phyloP scores from a whole-genome alignment of 2,797 vertebrate species.

The Pipistrellus pipistrellus region DNA sequence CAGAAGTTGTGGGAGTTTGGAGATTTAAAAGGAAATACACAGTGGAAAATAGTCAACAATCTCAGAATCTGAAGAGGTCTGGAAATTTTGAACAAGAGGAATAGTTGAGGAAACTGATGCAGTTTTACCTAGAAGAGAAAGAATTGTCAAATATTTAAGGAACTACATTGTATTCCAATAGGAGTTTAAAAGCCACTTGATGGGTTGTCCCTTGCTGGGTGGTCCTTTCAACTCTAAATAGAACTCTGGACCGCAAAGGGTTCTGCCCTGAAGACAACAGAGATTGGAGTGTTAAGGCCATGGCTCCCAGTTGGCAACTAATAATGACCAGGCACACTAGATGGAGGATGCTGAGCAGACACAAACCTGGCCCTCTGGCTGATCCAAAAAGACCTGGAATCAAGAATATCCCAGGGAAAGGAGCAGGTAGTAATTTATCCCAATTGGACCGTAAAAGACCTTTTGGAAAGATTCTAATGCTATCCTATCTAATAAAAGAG shows the following conservation, averaged over 20 bases:
- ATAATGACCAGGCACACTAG: background rate
- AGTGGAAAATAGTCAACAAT: background rate
- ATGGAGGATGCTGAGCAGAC: background rate
- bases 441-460: background rate
- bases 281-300: background rate
- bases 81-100: background rate
- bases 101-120: background rate
- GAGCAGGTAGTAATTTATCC: background rate
- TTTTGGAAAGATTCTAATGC: background rate
- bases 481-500: background rate
- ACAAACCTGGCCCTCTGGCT: background rate
- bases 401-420: background rate
- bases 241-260: background rate
- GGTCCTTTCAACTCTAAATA: background rate
- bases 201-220: background rate
- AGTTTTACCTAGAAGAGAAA: background rate
- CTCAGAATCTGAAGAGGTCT: background rate
- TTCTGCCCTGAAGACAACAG: slow-evolving; percentile 3
- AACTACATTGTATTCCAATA: background rate
- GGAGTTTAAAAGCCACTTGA: background rate
- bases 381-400: slow-evolving; percentile 8
- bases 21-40: background rate
- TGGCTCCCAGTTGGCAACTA: background rate
- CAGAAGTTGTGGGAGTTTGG: background rate
- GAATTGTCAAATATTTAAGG: background rate